Percentiles rank a stretch among this genome's conserved stretches.
Conservation (phyloP, 1,140 invertebrate genomes). For the Oncopodura yosiiana region DNA sequence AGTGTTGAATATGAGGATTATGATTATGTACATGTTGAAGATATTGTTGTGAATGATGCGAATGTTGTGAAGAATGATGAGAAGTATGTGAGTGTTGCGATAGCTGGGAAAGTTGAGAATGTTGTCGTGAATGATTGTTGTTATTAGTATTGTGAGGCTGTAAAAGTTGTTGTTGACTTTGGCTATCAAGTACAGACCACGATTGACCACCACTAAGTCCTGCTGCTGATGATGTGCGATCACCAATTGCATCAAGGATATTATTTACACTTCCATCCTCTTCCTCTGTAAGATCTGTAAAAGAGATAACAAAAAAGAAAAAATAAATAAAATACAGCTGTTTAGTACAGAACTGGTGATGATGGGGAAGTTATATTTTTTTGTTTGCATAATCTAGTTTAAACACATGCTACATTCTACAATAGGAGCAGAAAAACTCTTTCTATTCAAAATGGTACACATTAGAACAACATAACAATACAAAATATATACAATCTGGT, state of each 20-base stretch:
- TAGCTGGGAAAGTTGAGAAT: background rate
- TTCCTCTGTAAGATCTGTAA: slow-evolving; percentile 27
- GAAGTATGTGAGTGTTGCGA: no score
- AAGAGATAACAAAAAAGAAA: background rate
- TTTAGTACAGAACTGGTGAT: background rate
- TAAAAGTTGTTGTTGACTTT: no score
- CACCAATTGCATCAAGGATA: slow-evolving; percentile 32
- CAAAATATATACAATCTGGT: no score
- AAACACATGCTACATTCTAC: no score
- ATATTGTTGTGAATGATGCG: background rate
- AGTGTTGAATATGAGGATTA: background rate
- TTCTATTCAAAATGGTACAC: no score
- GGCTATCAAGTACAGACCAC: slow-evolving; percentile 21
- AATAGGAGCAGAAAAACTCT: no score
- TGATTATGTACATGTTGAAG: no score
- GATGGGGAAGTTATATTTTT: no score
- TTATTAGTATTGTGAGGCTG: no score
- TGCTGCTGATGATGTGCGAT: slow-evolving; percentile 19
- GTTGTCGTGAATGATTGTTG: background rate
- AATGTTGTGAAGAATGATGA: background rate
- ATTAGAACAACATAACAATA: no score
- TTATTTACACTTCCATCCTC: slow-evolving; percentile 35
- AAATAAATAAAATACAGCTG: background rate
- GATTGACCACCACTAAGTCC: slow-evolving; percentile 19
- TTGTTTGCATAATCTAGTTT: no score